Evolutionary conservation across 2,888 invertebrate genomes (phyloP), one percentile per base, ranked within the genome.

Genomic region (Ellobium chinense): DNA sequence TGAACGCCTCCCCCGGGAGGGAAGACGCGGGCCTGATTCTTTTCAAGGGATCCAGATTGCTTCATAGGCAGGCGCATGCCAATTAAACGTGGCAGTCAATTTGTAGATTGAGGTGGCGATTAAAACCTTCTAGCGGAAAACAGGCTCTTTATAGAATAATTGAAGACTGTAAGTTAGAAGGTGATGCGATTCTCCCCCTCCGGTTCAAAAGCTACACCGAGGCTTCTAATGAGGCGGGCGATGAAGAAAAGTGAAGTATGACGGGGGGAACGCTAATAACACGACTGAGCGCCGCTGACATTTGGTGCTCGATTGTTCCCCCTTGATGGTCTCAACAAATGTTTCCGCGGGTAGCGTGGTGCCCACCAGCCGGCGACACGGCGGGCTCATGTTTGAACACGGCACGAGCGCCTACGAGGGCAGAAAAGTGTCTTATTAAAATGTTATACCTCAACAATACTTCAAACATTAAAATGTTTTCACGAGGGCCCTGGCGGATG

Each of bases 81-180:
- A 68, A 77, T 77, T 77, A 69, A 68, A 77, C 58, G 77, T 69
- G 68, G 77, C 68, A 77, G 69, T 69, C 69, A 68, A 77, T 77
- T 77, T 77, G 69, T 77, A 36, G 77, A 77, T 77, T 77, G 77
- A 77, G 69, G 27, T 60, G 29, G 58, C 77, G 68, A 68, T 77
- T 77, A 62, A 56, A 69, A 58, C 60, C 24, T 39, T 68, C 60
- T 37, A 58, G 68, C 65, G 77, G 39, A 56, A 69, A 69, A 77
- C 68, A 56, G 77, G 9, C 77, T 36, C 68, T 68, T 77, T 77
- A 60, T 69, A n/a, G 60, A 77, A 56, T 56, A 77, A 76, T 77
- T 56, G 77, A 68, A 39, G 29, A 69, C 60, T 68, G 60, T 68
- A 62, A 21, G 76, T 56, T 76, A 66, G 56, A 66, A 66, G 46